phyloP scores from a whole-genome alignment of 2,113 vertebrate genomes.

The Manacus vitellinus region DNA sequence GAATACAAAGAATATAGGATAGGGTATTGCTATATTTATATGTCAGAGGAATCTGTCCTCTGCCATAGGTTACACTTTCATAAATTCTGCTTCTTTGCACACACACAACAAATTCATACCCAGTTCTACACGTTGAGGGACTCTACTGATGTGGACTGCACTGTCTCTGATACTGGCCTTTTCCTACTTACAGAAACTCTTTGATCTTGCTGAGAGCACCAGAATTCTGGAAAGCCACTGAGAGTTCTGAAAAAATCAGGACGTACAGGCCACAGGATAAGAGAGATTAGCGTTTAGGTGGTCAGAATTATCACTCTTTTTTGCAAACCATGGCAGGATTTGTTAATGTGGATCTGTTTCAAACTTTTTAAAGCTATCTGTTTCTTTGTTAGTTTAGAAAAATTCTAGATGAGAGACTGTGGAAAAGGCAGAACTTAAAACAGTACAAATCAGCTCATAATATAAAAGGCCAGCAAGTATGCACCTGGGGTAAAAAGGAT shows the following conservation, averaged over 20 bases:
- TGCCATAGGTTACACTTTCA: background rate
- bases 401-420: background rate
- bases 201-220: background rate
- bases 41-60: background rate
- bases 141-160: background rate
- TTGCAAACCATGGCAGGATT: background rate
- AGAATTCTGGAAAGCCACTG: background rate
- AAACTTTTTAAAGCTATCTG: background rate
- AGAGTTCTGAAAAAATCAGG: background rate
- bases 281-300: background rate
- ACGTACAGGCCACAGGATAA: background rate
- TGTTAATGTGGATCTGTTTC: background rate
- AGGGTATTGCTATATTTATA: background rate
- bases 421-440: background rate
- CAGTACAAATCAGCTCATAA: background rate
- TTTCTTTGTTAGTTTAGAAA: background rate
- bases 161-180: background rate
- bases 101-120: background rate
- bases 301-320: background rate
- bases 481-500: background rate
- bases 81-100: background rate
- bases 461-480: background rate
- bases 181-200: background rate
- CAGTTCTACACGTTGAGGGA: background rate
- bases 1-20: background rate